A percentile compares a stretch with the other conserved stretches of the same genome.
phyloP scores from a whole-genome alignment of 2,797 vertebrate genomes.

The Xenentodon cancila region DNA sequence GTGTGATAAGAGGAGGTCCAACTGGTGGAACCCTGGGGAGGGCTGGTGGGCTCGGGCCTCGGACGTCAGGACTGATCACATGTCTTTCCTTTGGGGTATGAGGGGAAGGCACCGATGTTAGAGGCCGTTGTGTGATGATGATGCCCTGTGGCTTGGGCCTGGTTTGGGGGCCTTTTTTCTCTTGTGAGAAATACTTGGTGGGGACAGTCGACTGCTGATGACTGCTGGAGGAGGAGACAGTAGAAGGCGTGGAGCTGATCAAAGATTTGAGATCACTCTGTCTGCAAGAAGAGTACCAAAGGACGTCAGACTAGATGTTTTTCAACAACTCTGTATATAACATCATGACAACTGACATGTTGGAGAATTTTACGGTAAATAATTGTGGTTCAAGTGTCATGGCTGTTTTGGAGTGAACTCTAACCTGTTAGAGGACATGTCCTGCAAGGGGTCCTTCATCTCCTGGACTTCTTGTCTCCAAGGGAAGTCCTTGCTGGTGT shows the following conservation, averaged over 20 bases:
- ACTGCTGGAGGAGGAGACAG: constrained; percentile 16
- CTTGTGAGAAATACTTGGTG: constrained; percentile 71
- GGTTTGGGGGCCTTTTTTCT: constrained; percentile 83
- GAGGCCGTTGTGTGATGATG: constrained; percentile 11
- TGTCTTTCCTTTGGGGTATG: constrained; percentile 91
- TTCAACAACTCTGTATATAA: constrained; percentile 85
- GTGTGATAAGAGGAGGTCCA: constrained; percentile 67
- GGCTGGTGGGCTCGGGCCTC: constrained; percentile 47
- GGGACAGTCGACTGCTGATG: constrained; percentile 44
- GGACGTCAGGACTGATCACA: constrained; percentile 78
- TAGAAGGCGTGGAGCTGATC: constrained; percentile 54
- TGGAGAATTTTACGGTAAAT: not conserved
- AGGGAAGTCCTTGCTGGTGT: constrained; percentile 34
- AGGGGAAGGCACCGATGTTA: constrained; percentile 67
- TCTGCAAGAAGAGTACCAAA: constrained; percentile 91
- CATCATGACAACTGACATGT: constrained; percentile 1
- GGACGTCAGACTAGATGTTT: constrained; percentile 88
- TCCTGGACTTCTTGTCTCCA: constrained; percentile 76
- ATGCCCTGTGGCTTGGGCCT: constrained; percentile 74
- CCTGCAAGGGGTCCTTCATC: constrained; percentile 70
- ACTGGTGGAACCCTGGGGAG: constrained; percentile 72
- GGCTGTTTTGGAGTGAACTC: constrained; percentile 1
- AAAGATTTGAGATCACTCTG: constrained; percentile 79
- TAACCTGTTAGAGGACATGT: constrained; percentile 79
- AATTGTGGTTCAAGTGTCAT: no score